A percentile compares a stretch with the other conserved stretches of the same genome.
phyloP scores from a whole-genome alignment of 23 tunicate genomes.

The Styela clava region DNA sequence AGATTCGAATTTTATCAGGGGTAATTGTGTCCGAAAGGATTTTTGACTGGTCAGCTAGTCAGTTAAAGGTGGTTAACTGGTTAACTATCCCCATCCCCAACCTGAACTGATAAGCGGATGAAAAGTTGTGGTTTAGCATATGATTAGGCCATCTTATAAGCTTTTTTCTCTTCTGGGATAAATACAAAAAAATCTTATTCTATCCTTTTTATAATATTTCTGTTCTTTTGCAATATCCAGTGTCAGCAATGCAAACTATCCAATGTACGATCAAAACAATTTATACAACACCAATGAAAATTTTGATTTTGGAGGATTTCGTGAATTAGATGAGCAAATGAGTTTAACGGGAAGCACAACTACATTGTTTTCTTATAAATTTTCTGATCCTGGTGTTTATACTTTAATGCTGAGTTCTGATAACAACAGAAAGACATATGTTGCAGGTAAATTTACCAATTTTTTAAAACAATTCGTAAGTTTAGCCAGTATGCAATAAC shows the following conservation, averaged over 20 bases:
- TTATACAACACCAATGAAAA: constrained; percentile 96
- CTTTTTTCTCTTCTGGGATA: too few relatives aligned
- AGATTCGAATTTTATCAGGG: too few relatives aligned
- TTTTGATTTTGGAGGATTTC: constrained; percentile 94
- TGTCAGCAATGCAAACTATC: constrained; percentile 51
- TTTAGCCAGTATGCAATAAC: background rate
- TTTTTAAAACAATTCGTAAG: constrained; percentile 5
- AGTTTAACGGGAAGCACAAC: constrained; percentile 39
- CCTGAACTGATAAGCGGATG: too few relatives aligned
- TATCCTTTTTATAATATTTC: too few relatives aligned
- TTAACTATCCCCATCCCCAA: too few relatives aligned
- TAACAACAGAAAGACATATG: constrained; percentile 46
- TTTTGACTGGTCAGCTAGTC: too few relatives aligned
- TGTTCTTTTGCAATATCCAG: constrained; percentile 15
- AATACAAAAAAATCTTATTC: too few relatives aligned
- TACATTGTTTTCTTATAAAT: constrained; percentile 67
- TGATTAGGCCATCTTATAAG: too few relatives aligned
- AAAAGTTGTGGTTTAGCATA: too few relatives aligned
- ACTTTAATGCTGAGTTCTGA: constrained; percentile 57
- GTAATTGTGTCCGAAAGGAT: too few relatives aligned
- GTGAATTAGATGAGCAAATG: constrained; percentile 46
- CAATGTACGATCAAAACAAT: constrained; percentile 71
- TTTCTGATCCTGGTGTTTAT: constrained; percentile 81
- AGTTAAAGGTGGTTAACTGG: too few relatives aligned
- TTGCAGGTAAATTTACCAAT: constrained; percentile 47